phyloP scores from a whole-genome alignment of 2,797 vertebrate genomes.

The Tangara arthus region DNA sequence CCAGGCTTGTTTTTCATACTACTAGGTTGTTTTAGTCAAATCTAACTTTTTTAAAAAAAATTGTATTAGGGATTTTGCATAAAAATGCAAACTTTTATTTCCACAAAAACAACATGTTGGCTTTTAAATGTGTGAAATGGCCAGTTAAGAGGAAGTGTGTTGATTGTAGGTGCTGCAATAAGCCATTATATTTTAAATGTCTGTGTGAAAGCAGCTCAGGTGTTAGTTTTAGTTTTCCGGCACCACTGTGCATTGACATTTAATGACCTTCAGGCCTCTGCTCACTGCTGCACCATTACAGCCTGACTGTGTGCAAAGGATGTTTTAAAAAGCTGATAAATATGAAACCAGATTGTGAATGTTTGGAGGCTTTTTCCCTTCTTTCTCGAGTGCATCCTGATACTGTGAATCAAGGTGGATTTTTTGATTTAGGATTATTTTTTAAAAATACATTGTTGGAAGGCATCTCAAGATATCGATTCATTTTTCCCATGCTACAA shows the following conservation, averaged over 20 bases:
- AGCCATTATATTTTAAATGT: slow-evolving; percentile 34
- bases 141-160: slow-evolving; percentile 36
- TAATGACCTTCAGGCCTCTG: neutral
- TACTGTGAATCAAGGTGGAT: neutral
- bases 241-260: neutral
- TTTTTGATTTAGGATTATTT: neutral
- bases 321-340: neutral
- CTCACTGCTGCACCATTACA: neutral
- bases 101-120: neutral
- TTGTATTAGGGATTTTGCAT: neutral
- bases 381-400: neutral
- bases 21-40: neutral
- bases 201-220: slow-evolving; percentile 21
- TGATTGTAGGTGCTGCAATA: slow-evolving; percentile 23
- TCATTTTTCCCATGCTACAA: neutral
- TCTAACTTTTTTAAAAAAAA: neutral
- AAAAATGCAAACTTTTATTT: slow-evolving; percentile 20
- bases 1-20: neutral
- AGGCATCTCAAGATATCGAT: neutral
- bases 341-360: neutral
- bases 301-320: neutral
- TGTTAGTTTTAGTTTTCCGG: slow-evolving; percentile 3
- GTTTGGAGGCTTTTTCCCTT: neutral
- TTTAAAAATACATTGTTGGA: rapidly evolving
- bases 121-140: slow-evolving; percentile 14